phyloP scores from a whole-genome alignment of 1,140 invertebrate species.

The Hylaeus anthracinus region DNA sequence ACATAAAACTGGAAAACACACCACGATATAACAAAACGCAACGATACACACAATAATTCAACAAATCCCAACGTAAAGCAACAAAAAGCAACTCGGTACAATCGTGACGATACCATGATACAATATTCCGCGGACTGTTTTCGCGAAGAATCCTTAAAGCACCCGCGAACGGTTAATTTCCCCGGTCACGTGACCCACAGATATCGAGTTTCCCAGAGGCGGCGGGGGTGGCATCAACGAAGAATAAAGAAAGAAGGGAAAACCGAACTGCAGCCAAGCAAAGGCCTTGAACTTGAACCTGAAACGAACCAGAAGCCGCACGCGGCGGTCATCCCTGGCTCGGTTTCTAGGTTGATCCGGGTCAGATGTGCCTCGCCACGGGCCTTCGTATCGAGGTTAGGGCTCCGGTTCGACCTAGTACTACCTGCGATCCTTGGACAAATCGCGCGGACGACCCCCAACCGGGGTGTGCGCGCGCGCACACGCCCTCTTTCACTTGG shows the following conservation, averaged over 20 bases:
- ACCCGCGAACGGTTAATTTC: too few species aligned
- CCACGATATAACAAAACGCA: too few species aligned
- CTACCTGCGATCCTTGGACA: conserved; percentile 38
- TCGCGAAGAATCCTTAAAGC: too few species aligned
- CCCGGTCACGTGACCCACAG: conserved; percentile 19
- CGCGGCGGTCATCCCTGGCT: conserved; percentile 6
- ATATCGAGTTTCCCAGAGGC: background rate
- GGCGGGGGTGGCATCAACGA: background rate
- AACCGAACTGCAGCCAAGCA: background rate
- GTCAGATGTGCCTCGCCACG: conserved; percentile 41
- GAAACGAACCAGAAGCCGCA: conserved; percentile 42
- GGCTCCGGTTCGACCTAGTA: conserved; percentile 17
- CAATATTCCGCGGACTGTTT: too few species aligned
- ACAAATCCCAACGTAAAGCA: too few species aligned
- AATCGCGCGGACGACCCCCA: conserved; percentile 29
- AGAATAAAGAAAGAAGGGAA: background rate
- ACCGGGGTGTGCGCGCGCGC: conserved; percentile 22
- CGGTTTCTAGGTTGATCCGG: conserved; percentile 47
- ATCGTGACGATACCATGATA: too few species aligned
- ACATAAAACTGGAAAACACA: too few species aligned
- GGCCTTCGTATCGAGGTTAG: conserved; percentile 41
- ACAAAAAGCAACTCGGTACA: too few species aligned
- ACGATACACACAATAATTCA: too few species aligned
- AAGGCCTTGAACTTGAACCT: conserved; percentile 69
- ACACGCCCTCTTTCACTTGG: conserved; percentile 26